phyloP scores from a whole-genome alignment of 1,140 invertebrate species.

The Latrodectus geometricus region DNA sequence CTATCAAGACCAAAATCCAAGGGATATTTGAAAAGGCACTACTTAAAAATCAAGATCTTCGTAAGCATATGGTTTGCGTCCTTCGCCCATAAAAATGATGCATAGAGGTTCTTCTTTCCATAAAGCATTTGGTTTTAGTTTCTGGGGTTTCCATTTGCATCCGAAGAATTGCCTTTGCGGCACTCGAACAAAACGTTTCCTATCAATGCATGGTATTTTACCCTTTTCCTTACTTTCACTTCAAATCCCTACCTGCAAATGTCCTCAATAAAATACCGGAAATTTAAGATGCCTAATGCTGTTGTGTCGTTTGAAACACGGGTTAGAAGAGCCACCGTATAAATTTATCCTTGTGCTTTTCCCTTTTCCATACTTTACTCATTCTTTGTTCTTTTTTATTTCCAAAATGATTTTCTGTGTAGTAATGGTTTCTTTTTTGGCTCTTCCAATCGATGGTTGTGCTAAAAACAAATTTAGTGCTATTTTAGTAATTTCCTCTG shows the following conservation, averaged over 20 bases:
- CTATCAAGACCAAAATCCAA: conserved; percentile 6
- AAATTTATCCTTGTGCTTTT: too few relatives aligned
- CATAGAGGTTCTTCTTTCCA: conserved; percentile 11
- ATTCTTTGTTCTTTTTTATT: too few relatives aligned
- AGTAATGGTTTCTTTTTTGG: too few relatives aligned
- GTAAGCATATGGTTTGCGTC: conserved; percentile 26
- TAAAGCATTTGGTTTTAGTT: conserved; percentile 2
- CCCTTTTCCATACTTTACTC: too few relatives aligned
- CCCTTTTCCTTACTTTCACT: neutral
- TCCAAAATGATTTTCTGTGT: too few relatives aligned
- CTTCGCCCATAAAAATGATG: conserved; percentile 17
- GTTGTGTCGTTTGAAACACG: too few relatives aligned
- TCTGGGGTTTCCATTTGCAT: conserved; percentile 19
- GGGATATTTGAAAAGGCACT: conserved; percentile 34
- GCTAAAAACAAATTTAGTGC: too few relatives aligned
- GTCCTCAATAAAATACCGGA: conserved; percentile 19
- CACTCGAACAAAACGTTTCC: neutral
- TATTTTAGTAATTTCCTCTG: too few relatives aligned
- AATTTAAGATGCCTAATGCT: neutral
- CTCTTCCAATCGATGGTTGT: too few relatives aligned
- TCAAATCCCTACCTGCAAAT: conserved; percentile 1
- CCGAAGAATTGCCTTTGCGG: conserved; percentile 5
- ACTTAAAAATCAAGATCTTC: conserved; percentile 38
- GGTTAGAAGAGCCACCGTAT: too few relatives aligned
- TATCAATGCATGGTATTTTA: neutral